Percentiles rank a stretch among this genome's conserved stretches.
Conservation (phyloP, 30 jellyfish, hydroid and myxozoan species). For the Rhopilema esculentum region DNA sequence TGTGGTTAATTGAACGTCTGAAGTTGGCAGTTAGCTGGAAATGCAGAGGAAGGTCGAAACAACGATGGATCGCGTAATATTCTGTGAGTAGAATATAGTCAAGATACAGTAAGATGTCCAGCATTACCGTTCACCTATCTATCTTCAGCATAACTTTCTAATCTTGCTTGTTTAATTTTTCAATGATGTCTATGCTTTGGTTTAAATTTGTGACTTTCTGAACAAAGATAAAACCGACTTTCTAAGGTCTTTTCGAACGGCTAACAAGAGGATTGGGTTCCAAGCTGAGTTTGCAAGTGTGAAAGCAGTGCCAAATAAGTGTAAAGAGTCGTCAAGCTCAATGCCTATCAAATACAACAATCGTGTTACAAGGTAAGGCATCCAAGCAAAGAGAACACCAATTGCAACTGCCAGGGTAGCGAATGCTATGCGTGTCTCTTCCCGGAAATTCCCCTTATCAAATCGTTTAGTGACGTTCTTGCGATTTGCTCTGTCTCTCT, state of each 20-base stretch:
- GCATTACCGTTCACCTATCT: too few relatives aligned
- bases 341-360: slow-evolving; percentile 40
- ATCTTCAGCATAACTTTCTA: background rate
- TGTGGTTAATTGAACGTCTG: too few relatives aligned
- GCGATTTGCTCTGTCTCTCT: background rate
- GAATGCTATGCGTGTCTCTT: slow-evolving; percentile 69
- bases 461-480: slow-evolving; percentile 7
- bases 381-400: slow-evolving; percentile 71
- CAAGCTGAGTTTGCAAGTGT: slow-evolving; percentile 71
- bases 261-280: slow-evolving; percentile 66
- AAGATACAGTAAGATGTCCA: too few relatives aligned
- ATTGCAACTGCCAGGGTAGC: slow-evolving; percentile 66
- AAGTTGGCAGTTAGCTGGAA: too few relatives aligned
- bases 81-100: too few relatives aligned
- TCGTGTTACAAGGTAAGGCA: slow-evolving; percentile 59
- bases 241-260: slow-evolving; percentile 52
- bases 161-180: background rate
- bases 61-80: too few relatives aligned
- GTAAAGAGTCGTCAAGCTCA: slow-evolving; percentile 29
- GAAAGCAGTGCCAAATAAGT: slow-evolving; percentile 66
- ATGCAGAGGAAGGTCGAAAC: too few relatives aligned
- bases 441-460: slow-evolving; percentile 43
- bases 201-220: background rate
- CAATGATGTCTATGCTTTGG: background rate
- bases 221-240: slow-evolving; percentile 14